Base-by-base conservation (phyloP, 2,888 invertebrate species). In the Chesias legatella region DNA sequence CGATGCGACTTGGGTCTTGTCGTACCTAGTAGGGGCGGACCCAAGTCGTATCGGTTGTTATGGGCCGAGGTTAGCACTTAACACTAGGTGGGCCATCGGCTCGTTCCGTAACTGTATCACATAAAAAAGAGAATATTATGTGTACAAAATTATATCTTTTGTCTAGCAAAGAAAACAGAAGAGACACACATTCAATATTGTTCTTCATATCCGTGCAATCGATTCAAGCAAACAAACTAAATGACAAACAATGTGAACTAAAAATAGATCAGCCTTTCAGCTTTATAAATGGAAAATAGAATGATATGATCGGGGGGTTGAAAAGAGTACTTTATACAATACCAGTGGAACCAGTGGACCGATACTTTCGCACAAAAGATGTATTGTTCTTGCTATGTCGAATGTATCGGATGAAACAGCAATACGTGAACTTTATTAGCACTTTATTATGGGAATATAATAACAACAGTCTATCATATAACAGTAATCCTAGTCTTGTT, bases 321-420 rank as follows among this genome's bases (percentile, higher is more conserved):
- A 67, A 74, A 70, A 68, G 70, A 67, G 63, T 58, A 63, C 35
- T 60, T 59, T 58, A 58, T 56, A 78, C 71, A 79, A 75, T 67
- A 53, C 59, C 56, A 43, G 5, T 53, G 59, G 55, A 67, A 51
- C 63, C 77, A 73, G 73, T 67, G 70, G 73, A 78, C 79, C 81
- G 79, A 60, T 71, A 61, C 76, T 62, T 65, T 64, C 63, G 57
- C 50, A 81, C 82, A 83, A 83, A 80, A 75, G 79, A 66, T 44
- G 67, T 63, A 82, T 84, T 84, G 84, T 84, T 84, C 80, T 77
- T 84, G 76, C 65, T 64, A 70, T 68, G 72, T 82, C 81, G 68
- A 75, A 82, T 81, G 84, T 81, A 82, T 81, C 81, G 75, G 61
- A 64, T 64, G 61, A 66, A 74, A 71, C 69, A 60, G 62, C 66